Evolutionary conservation across 2,888 invertebrate species (phyloP).

Genomic region (Mimumesa dahlbomi): DNA sequence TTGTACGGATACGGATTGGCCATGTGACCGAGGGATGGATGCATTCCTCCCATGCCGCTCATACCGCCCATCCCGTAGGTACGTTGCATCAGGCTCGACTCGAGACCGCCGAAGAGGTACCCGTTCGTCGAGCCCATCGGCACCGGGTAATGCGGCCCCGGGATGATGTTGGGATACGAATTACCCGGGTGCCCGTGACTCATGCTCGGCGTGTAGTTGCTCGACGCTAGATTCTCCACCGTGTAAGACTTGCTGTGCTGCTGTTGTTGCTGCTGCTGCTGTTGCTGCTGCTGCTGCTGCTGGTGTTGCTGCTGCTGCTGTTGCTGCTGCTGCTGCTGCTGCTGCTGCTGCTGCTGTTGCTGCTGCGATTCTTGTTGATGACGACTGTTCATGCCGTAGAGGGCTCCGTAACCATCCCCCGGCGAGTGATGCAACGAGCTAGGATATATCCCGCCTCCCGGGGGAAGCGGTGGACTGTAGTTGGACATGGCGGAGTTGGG

Average conservation of each 20-base stretch:
- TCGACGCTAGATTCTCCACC: slow-evolving; percentile 79
- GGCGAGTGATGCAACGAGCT: slow-evolving; percentile 71
- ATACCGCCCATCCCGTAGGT: slow-evolving; percentile 76
- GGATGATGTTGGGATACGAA: slow-evolving; percentile 79
- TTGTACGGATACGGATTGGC: slow-evolving; percentile 77
- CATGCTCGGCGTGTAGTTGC: slow-evolving; percentile 79
- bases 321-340: slow-evolving; percentile 49
- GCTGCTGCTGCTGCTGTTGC: slow-evolving; percentile 54
- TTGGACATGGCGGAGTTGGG: slow-evolving; percentile 69
- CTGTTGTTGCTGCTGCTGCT: slow-evolving; percentile 70
- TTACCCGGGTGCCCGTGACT: slow-evolving; percentile 68
- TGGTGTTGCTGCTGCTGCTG: slow-evolving; percentile 64
- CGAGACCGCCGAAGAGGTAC: slow-evolving; percentile 77
- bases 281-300: slow-evolving; percentile 66
- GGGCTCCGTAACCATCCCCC: slow-evolving; percentile 72
- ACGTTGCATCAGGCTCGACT: slow-evolving; percentile 77
- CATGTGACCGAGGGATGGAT: slow-evolving; percentile 69
- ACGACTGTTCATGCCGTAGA: slow-evolving; percentile 74
- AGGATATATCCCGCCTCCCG: slow-evolving; percentile 71
- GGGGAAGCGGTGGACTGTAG: slow-evolving; percentile 76
- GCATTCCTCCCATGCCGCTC: slow-evolving; percentile 76
- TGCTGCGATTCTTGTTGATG: slow-evolving; percentile 61
- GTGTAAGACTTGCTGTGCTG: slow-evolving; percentile 79
- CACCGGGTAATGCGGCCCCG: slow-evolving; percentile 79
- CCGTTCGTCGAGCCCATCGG: slow-evolving; percentile 78